Conservation (phyloP, 1,140 invertebrate species). For the Venustaconcha ellipsiformis region DNA sequence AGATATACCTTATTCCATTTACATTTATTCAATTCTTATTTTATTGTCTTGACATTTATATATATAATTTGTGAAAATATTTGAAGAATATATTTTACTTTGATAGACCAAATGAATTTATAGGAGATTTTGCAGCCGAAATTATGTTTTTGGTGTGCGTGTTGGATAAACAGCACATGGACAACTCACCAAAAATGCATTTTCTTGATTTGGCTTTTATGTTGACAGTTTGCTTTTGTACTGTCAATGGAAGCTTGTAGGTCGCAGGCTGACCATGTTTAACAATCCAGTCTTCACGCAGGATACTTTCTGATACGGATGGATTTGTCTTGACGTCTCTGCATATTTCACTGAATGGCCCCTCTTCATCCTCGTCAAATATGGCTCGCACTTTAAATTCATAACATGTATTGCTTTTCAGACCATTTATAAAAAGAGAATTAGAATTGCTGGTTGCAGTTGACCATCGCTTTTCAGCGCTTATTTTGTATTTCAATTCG, state of each 20-base stretch:
- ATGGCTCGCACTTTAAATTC: slow-evolving; percentile 11
- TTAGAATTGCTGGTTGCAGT: neutral
- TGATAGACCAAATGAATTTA: too few relatives aligned
- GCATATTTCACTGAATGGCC: slow-evolving; percentile 11
- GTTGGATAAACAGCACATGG: neutral
- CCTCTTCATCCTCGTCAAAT: slow-evolving; percentile 12
- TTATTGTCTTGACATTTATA: too few relatives aligned
- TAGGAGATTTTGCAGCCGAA: too few relatives aligned
- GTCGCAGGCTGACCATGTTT: neutral
- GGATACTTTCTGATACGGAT: neutral
- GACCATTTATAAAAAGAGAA: neutral
- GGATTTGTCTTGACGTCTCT: slow-evolving; percentile 9
- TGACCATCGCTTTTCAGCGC: too few relatives aligned
- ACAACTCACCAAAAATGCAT: slow-evolving; percentile 19
- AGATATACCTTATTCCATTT: too few relatives aligned
- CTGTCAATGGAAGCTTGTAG: slow-evolving; percentile 6
- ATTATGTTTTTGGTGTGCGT: neutral
- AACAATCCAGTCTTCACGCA: neutral
- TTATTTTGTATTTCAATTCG: too few relatives aligned
- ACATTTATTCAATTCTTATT: too few relatives aligned
- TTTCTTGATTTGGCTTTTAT: slow-evolving; percentile 13
- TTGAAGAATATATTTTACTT: neutral
- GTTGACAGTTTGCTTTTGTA: slow-evolving; percentile 7
- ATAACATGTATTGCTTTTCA: slow-evolving; percentile 1
- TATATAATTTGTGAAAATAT: neutral